Evolutionary conservation across 2,113 vertebrate species (phyloP), one percentile per base, ranked within the genome.

Genomic region (Atlantisia rogersi): DNA sequence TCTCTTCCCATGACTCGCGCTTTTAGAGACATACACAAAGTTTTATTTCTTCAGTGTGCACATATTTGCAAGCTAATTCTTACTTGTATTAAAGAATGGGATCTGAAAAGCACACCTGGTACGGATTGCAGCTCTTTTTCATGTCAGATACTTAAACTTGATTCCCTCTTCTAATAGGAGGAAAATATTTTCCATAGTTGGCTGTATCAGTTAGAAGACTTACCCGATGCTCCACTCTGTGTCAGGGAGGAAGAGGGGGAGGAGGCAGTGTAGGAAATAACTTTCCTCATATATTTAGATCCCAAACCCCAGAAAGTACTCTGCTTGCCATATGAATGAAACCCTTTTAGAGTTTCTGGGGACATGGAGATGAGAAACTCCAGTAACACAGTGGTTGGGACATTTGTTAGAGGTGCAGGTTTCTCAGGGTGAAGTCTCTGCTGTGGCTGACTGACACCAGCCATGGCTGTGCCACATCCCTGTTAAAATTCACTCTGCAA

Each of bases 321-420:
- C 31, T 74, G 10, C 32, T 77, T 4, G 1, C 19, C 16, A 12
- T 35, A 15, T 42, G 40, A 9, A 69, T 65, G 35, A 82, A 88
- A 46, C 35, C 3, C 15, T 85, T 68, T 65, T 60, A 70, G 48
- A 85, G 21, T 52, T 55, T 68, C 35, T 64, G 32, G 19, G 40
- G 46, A 32, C 58, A 31, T 26, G 24, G 32, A 74, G 32, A 78
- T 31, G 24, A 62, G 42, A 88, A 79, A 88, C 67, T 86, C 12
- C 28, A 50, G 2, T 58, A 78, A 35, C 0, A 1, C 10, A 22
- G 4, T 25, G 12, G 5, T 29, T 50, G n/a, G n/a, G 24, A 53
- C 8, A 14, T 63, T 68, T 67, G n/a, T 2, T 5, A 46, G 50
- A 39, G 11, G 20, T 52, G 42, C 22, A 32, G 1, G 17, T 76